These are phyloP conservation scores for Lampris incognitus DNA, from an alignment of 2,113 vertebrate species.

Conservation along the genomic window DNA sequence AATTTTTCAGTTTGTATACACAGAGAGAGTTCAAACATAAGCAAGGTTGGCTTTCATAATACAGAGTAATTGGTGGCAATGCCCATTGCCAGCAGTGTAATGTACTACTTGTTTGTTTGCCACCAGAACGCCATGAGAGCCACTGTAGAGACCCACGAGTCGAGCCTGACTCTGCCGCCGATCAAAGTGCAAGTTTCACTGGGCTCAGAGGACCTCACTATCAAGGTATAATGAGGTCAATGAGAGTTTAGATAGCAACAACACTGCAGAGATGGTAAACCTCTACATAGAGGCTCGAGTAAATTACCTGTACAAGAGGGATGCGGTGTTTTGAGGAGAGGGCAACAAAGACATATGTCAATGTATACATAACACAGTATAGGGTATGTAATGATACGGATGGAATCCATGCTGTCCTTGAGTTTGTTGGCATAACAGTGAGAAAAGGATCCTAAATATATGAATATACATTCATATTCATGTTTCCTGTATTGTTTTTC, in stretches of 20 bases:
- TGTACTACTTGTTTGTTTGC: neutral
- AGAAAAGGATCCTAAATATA: neutral
- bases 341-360: neutral
- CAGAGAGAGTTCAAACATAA: no score
- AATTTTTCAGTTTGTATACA: no score
- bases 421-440: slow-evolving; percentile 15
- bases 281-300: neutral
- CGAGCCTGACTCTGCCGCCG: slow-evolving; percentile 83
- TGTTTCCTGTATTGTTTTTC: no score
- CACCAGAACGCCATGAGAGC: slow-evolving; percentile 97
- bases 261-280: neutral
- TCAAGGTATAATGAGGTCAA: slow-evolving; percentile 86
- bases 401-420: neutral
- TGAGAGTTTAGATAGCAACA: neutral
- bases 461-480: no score
- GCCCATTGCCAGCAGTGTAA: neutral
- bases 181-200: slow-evolving; percentile 92
- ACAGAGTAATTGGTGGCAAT: neutral
- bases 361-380: neutral
- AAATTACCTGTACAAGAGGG: neutral
- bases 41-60: neutral
- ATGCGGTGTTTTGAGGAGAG: neutral
- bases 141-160: slow-evolving; percentile 94
- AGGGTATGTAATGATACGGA: neutral
- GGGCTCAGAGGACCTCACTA: slow-evolving; percentile 93